Base-by-base conservation (phyloP, 2,113 vertebrate genomes). In the Cheilinus undulatus region DNA sequence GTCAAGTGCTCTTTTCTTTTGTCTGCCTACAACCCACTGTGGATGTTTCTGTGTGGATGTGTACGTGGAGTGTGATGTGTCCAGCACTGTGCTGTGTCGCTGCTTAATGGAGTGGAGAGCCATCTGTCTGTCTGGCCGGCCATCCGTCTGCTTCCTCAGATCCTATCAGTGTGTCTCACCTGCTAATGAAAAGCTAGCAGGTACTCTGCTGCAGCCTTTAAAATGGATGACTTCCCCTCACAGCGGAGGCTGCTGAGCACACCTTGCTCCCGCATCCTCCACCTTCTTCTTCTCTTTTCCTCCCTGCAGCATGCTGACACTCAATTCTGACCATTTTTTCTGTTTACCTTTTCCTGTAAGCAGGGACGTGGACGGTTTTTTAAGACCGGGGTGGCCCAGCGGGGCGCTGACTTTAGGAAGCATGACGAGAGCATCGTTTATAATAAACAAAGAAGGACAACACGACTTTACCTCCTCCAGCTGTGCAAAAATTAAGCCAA, bases 151-250 rank as follows among this genome's bases (percentile, higher is more conserved):
- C 51, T 23, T 64, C 63, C 70, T 76, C 59, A 69, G 64, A 66
- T 83, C 69, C 69, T 57, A 56, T 68, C 69, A 15, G 50, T 69
- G 62, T 54, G 64, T 68, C 81, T 80, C 88, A 76, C 78, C 78
- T 82, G 78, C 69, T 87, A 70, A 86, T 80, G 85, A 80, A 80
- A 79, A 80, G 68, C 73, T 80, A 58, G 68, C 76, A 73, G 71
- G 79, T 81, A 57, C 42, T 82, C 69, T 69, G 69, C 84, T 22
- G 69, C 72, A 42, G 69, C 69, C 50, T 63, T 78, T 57, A 80
- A 69, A 85, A 77, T 72, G 82, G 53, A 87, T 60, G 71, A 52
- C 73, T 79, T 78, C 62, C 76, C 80, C 48, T 42, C 24, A 27
- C 54, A 22, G 69, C 12, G 28, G 77, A 66, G 60, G 64, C 70